Base-by-base conservation (phyloP, 2,113 vertebrate species). In the Psittacula cyanocephala region DNA sequence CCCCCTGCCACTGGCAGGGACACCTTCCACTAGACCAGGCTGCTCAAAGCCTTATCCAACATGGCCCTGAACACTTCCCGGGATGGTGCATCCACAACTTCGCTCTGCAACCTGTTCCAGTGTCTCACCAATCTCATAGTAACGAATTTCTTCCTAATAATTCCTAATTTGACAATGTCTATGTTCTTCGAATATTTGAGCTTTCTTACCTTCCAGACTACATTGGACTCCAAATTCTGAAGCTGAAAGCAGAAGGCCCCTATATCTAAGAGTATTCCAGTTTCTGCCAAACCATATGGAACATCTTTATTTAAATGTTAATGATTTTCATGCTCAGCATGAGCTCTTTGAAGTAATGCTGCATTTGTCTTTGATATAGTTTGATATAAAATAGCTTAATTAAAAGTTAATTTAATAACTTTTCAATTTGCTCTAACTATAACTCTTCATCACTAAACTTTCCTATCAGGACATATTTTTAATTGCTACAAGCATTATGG, bases 381-480 rank as follows among this genome's bases (percentile, higher is more conserved):
- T 67, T 88, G 76, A 86, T 86, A 89, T 81, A 37, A 94, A 95
- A 59, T 33, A 57, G 46, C 68, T 92, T 91, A 96, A 94, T 92
- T 96, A 96, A 86, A 95, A 91, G 77, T 91, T 89, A 86, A 93
- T 77, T 81, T 64, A 89, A 3, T 78, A 86, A 88, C n/a, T 90
- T 95, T 95, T 82, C 55, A 35, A 11, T 55, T 16, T 60, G 71
- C n/a, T 75, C 4, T 70, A 88, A 85, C 60, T 93, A 9, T 72
- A 74, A 83, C 78, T 74, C 53, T 57, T 83, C 50, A 88, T 75
- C 50, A 90, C 39, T 55, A 88, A 94, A 83, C 76, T 91, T 94
- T 90, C 46, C 71, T 91, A 68, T 90, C 46, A 80, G 87, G 59
- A 74, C 37, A 25, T 55, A 84, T 67, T 95, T 94, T 92, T 83